Evolutionary conservation across 1,140 invertebrate species (phyloP).

Genomic region (Ooceraea biroi): DNA sequence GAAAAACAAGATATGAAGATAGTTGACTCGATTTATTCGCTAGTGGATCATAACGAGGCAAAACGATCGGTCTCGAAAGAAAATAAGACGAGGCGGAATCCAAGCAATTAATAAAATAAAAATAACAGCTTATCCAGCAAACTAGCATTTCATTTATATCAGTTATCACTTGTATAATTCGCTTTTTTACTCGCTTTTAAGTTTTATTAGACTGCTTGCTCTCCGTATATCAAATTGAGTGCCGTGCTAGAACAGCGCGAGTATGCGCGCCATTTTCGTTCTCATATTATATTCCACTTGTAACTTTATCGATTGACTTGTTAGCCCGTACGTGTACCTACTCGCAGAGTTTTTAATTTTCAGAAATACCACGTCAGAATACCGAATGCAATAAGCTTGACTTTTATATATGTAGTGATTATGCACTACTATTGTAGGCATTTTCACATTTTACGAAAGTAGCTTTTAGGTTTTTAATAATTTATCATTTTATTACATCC

Average conservation of each 20-base stretch:
- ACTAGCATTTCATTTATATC: background rate
- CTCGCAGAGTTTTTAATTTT: constrained; percentile 30
- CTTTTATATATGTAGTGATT: background rate
- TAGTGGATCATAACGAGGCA: background rate
- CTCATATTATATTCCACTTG: constrained; percentile 40
- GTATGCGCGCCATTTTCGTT: constrained; percentile 20
- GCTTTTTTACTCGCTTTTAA: background rate
- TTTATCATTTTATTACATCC: background rate
- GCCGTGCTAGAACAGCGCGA: background rate
- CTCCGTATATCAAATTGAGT: constrained; percentile 20
- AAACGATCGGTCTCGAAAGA: background rate
- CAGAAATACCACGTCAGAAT: constrained; percentile 4
- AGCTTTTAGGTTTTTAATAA: background rate
- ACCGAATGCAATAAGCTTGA: constrained; percentile 16
- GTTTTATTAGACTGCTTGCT: background rate
- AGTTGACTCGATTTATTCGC: background rate
- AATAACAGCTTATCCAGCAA: background rate
- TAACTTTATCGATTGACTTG: constrained; percentile 53
- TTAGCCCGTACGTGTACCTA: background rate
- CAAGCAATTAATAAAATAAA: constrained; percentile 10
- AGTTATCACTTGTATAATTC: constrained; percentile 19
- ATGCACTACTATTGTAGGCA: constrained; percentile 1
- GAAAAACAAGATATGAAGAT: too few relatives aligned
- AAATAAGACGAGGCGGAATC: background rate
- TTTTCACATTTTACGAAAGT: background rate